phyloP scores from a whole-genome alignment of 2,888 invertebrate species.

The Luperina nickerlii region DNA sequence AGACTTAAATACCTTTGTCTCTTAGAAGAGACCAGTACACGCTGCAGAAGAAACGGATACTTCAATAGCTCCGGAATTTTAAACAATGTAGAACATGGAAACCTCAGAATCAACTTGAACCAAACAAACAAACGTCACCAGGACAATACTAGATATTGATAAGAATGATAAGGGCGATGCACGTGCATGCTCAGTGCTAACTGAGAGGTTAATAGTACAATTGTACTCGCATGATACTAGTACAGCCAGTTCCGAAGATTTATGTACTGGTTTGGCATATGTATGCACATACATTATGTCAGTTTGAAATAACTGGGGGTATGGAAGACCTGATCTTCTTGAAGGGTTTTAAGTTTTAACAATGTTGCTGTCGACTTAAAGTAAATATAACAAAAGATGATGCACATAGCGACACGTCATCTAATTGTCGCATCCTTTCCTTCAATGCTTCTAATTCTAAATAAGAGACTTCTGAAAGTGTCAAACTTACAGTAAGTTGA shows the following conservation, averaged over 20 bases:
- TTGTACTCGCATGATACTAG: slow-evolving; percentile 32
- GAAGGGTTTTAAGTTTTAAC: slow-evolving; percentile 25
- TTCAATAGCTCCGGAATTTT: neutral
- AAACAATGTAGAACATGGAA: slow-evolving; percentile 23
- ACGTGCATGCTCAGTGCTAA: slow-evolving; percentile 55
- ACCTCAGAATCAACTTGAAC: slow-evolving; percentile 49
- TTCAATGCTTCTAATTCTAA: neutral
- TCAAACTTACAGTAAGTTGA: neutral
- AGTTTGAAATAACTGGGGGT: slow-evolving; percentile 20
- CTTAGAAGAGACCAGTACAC: neutral
- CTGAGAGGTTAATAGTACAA: slow-evolving; percentile 47
- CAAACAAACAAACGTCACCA: slow-evolving; percentile 54
- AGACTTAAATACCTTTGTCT: neutral
- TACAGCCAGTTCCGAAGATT: slow-evolving; percentile 39
- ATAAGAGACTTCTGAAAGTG: neutral
- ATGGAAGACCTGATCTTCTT: slow-evolving; percentile 23
- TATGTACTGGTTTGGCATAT: slow-evolving; percentile 35
- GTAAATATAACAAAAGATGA: neutral
- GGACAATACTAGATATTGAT: slow-evolving; percentile 61
- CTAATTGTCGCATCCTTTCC: neutral
- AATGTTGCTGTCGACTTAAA: slow-evolving; percentile 8
- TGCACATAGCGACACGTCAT: neutral
- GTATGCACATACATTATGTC: slow-evolving; percentile 52
- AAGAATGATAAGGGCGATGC: slow-evolving; percentile 61
- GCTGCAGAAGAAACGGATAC: neutral